Conservation (phyloP, 1,140 invertebrate genomes). For the Thrips palmi region DNA sequence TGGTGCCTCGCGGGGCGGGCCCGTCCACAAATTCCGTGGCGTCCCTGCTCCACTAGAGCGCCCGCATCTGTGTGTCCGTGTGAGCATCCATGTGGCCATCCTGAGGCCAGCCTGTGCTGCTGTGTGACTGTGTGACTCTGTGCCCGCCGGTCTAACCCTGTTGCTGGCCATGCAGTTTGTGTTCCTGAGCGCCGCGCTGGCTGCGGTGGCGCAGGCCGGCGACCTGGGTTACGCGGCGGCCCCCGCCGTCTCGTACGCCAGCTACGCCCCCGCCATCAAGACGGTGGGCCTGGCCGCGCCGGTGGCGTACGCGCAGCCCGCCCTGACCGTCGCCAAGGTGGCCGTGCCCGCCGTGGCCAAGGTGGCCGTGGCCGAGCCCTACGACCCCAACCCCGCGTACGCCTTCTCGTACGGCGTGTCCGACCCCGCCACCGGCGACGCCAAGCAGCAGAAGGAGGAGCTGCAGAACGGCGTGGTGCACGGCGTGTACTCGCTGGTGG, state of each 20-base stretch:
- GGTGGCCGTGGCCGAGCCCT: conserved; percentile 9
- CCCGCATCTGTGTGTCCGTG: too few relatives aligned
- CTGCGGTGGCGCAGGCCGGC: conserved; percentile 1
- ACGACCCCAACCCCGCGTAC: conserved; percentile 10
- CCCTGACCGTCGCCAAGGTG: conserved; percentile 15
- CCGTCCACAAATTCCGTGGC: too few relatives aligned
- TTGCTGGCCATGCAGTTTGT: too few relatives aligned
- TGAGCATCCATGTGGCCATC: too few relatives aligned
- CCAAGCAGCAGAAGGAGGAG: conserved; percentile 27
- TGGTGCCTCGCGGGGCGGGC: too few relatives aligned
- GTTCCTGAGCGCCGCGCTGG: conserved; percentile 8
- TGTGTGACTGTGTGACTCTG: too few relatives aligned
- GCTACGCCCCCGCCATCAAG: conserved; percentile 18
- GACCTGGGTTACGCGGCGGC: conserved; percentile 12
- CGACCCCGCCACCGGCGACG: conserved; percentile 19
- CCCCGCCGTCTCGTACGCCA: conserved; percentile 13
- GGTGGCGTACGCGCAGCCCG: conserved; percentile 12
- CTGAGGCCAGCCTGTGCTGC: too few relatives aligned
- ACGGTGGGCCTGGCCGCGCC: conserved; percentile 10
- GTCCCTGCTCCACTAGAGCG: too few relatives aligned
- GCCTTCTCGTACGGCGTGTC: conserved; percentile 2
- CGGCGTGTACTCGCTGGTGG: conserved; percentile 28
- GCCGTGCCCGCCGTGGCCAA: conserved; percentile 11
- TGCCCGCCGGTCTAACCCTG: too few relatives aligned
- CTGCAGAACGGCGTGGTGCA: conserved; percentile 28